Percentiles rank a stretch among this genome's conserved stretches.
Conservation (phyloP, 2,797 vertebrate genomes). For the Spondyliosoma cantharus region DNA sequence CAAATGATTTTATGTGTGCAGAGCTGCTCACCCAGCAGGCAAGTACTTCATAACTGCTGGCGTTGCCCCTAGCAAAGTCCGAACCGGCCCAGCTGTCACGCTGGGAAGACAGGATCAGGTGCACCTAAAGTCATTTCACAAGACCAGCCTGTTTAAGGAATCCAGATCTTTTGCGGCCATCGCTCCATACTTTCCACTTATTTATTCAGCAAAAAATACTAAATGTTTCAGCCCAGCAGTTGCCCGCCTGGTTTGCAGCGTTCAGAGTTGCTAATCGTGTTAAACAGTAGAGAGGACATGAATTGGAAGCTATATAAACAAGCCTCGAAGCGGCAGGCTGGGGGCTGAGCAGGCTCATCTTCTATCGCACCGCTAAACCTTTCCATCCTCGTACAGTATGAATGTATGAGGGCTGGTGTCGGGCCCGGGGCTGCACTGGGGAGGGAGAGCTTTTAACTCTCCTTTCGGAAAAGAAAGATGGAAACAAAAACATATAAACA, state of each 20-base stretch:
- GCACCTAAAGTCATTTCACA: slow-evolving; percentile 70
- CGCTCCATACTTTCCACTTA: slow-evolving; percentile 41
- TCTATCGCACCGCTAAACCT: slow-evolving; percentile 47
- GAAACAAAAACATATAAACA: slow-evolving; percentile 44
- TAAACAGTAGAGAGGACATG: slow-evolving; percentile 57
- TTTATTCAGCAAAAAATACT: slow-evolving; percentile 57
- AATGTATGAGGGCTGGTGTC: slow-evolving; percentile 33
- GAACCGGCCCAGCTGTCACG: slow-evolving; percentile 68
- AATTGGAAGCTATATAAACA: slow-evolving; percentile 66
- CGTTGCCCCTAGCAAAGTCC: slow-evolving; percentile 68
- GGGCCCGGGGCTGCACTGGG: slow-evolving; percentile 21
- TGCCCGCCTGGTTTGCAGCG: slow-evolving; percentile 51
- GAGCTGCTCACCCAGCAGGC: slow-evolving; percentile 61
- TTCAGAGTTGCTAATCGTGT: slow-evolving; percentile 69
- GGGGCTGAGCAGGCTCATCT: slow-evolving; percentile 65
- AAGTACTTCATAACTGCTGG: slow-evolving; percentile 64
- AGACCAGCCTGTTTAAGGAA: slow-evolving; percentile 36
- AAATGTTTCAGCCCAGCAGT: slow-evolving; percentile 40
- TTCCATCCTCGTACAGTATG: slow-evolving; percentile 36
- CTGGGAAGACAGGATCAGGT: slow-evolving; percentile 68
- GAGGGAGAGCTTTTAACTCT: slow-evolving; percentile 38
- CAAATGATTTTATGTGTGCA: slow-evolving; percentile 62
- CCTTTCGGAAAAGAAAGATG: slow-evolving; percentile 26
- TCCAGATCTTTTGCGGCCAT: slow-evolving; percentile 53
- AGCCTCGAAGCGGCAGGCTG: slow-evolving; percentile 55